Conservation (phyloP, 2,888 invertebrate genomes). For the Ectemnius cavifrons region DNA sequence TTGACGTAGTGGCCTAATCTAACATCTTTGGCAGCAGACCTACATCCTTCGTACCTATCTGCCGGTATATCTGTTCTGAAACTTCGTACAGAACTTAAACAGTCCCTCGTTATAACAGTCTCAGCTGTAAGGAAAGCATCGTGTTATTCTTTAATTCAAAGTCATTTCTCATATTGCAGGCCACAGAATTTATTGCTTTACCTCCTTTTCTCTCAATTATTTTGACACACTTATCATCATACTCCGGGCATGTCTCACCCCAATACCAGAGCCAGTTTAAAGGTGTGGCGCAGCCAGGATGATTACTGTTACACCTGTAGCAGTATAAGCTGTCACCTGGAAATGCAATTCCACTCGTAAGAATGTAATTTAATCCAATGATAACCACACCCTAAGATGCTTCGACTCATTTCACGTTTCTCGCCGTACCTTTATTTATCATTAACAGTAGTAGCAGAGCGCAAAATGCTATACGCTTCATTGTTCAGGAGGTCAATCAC, state of each 20-base stretch:
- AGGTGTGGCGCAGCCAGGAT: slow-evolving; percentile 91
- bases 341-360: slow-evolving; percentile 42
- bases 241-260: slow-evolving; percentile 89
- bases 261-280: slow-evolving; percentile 90
- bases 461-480: slow-evolving; percentile 34
- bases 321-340: slow-evolving; percentile 87
- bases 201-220: slow-evolving; percentile 92
- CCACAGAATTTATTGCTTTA: slow-evolving; percentile 71
- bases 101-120: slow-evolving; percentile 89
- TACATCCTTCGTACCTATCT: slow-evolving; percentile 94
- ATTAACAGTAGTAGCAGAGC: slow-evolving; percentile 38
- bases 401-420: not conserved
- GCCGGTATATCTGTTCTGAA: slow-evolving; percentile 93
- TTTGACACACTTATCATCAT: slow-evolving; percentile 93
- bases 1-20: slow-evolving; percentile 92
- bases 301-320: slow-evolving; percentile 92
- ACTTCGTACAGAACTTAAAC: slow-evolving; percentile 87
- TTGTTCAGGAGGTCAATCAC: not conserved
- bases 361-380: not conserved
- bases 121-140: slow-evolving; percentile 80
- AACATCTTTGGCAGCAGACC: slow-evolving; percentile 88
- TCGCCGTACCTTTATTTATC: slow-evolving; percentile 49
- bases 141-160: too few relatives aligned
- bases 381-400: slow-evolving; percentile 20
- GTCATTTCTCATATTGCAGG: not conserved